Evolutionary conservation across 1,140 invertebrate genomes (phyloP), one percentile per base, ranked within the genome.

Genomic region (Scaptomyza graminum): DNA sequence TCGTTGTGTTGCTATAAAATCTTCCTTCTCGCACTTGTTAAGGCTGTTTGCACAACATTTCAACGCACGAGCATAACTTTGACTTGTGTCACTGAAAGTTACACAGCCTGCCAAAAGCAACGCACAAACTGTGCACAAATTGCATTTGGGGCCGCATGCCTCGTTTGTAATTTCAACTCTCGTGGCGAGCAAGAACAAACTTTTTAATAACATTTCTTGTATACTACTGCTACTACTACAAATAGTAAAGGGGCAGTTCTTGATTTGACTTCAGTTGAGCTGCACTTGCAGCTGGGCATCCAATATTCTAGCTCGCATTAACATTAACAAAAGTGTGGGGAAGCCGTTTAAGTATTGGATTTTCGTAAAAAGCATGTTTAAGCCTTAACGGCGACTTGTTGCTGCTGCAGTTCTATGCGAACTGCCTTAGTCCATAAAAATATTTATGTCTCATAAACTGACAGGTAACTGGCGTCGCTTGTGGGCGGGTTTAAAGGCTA

Each of bases 181-280:
- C 46, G 13, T 22, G 13, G 39, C 28, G 37, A 50, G 39, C 34
- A 52, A 34, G 15, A 16, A 15, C 52, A 46, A 67, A 72, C 31
- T 72, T 72, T 67, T 67, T 72, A 72, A 72, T 72, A 72, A 67
- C 55, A 72, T 72, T 72, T 72, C 55, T 31, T 67, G 37, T 55
- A 31, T 41, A 4, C 31, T 25, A 34, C 31, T 28, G 5, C 28
- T 28, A 28, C 28, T 11, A 34, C 31, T 1, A 9, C 7, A 9
- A 34, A 7, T 11, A 2, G n/a, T 22, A 28, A 50, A 56, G 16
- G 43, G n/a, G 2, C 22, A 31, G 16, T 39, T n/a, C 15, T 28
- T 46, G 41, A 46, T 57, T 57, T 46, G 55, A 11, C 55, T 57
- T 31, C 47, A 50, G 46, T 25, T 12, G n/a, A 13, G 50, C 28